Evolutionary conservation across 2,888 invertebrate species (phyloP), one percentile per base, ranked within the genome.

Genomic region (Crossocerus cetratus): DNA sequence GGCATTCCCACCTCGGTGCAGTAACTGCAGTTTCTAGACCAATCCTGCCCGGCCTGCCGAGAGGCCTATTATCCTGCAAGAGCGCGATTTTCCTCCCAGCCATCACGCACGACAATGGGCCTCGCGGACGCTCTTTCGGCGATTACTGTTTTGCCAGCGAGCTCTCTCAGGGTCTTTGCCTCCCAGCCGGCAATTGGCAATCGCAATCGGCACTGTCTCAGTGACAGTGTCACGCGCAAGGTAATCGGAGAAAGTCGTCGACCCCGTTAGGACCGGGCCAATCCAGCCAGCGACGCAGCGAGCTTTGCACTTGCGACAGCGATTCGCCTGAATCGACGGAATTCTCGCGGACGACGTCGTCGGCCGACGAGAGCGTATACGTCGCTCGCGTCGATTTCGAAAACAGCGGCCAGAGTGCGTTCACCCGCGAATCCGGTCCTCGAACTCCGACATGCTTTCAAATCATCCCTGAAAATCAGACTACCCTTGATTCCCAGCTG

Each of bases 241-340:
- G 86, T 87, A 87, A 86, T 86, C 84, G 86, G 86, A 86, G 87
- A 85, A 87, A 87, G 87, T 87, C 87, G 83, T 87, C 84, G 87
- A 87, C 87, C 87, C 84, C 83, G 78, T 77, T 78, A 68, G 54
- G 65, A 70, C 20, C 62, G 68, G 45, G 77, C 56, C 69, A 78
- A n/a, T n/a, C n/a, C n/a, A 63, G 69, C 43, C 43, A 43, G 69
- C 45, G 66, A 44, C 65, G 64, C n/a, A 8, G 62, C 61, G 60
- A 54, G 53, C 60, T 62, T 11, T 74, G 77, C 79, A 75, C 72
- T 81, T 78, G 82, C 79, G 78, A 76, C 80, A 75, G 61, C 5
- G 16, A 11, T 2, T 4, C 49, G 49, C 76, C 69, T 74, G 82
- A 80, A 77, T 82, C 82, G 73, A 56, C 82, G 61, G 68, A 82